Evolutionary conservation across 2,888 invertebrate genomes (phyloP).

Genomic region (Brachylomia viminalis): DNA sequence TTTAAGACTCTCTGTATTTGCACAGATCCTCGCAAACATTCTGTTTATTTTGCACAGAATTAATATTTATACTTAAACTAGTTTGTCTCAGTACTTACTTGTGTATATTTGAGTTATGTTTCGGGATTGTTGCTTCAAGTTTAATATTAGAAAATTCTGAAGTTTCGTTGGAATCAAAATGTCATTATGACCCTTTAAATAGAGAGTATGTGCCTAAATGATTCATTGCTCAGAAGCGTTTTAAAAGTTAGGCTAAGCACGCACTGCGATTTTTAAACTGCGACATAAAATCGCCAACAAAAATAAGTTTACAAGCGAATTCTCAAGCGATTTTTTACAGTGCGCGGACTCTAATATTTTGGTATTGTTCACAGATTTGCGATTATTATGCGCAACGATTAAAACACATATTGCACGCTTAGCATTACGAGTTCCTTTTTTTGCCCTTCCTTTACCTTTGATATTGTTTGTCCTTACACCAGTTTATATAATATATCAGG

Average conservation of each 20-base stretch:
- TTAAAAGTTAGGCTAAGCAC: neutral
- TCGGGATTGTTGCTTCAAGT: constrained; percentile 30
- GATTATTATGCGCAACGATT: no score
- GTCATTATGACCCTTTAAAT: constrained; percentile 1
- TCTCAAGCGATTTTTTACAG: no score
- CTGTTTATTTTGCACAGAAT: constrained; percentile 56
- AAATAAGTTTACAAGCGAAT: no score
- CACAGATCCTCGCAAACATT: constrained; percentile 46
- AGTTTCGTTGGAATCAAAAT: constrained; percentile 5
- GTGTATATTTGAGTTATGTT: constrained; percentile 48
- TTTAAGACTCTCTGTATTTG: constrained; percentile 59
- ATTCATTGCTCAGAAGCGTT: neutral
- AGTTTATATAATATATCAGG: constrained; percentile 32
- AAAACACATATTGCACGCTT: no score
- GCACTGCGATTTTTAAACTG: no score
- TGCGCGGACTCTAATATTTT: no score
- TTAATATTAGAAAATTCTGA: constrained; percentile 28
- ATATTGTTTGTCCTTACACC: constrained; percentile 20
- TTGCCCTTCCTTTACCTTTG: constrained; percentile 8
- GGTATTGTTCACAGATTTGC: no score
- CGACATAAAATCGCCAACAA: no score
- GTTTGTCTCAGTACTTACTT: constrained; percentile 39
- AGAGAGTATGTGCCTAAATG: neutral
- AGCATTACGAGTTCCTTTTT: neutral
- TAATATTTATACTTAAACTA: constrained; percentile 53